Percentiles rank a stretch among this genome's conserved stretches.
Conservation (phyloP, 2,888 invertebrate genomes). For the Tyria jacobaeae region DNA sequence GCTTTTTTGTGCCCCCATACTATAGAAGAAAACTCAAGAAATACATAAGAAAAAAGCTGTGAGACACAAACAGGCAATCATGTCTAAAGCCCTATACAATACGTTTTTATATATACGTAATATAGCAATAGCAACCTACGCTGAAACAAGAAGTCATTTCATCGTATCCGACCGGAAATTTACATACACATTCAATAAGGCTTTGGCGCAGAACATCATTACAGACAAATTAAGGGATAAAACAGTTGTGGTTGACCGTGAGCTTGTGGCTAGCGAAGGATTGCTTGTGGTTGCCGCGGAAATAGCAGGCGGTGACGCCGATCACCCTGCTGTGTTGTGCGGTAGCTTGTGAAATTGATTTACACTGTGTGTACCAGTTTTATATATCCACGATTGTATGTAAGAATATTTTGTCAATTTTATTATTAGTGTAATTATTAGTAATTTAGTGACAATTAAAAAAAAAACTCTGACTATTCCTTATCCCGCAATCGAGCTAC, state of each 20-base stretch:
- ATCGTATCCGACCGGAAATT: slow-evolving; percentile 22
- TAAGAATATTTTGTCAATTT: no score
- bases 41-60: no score
- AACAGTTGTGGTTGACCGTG: slow-evolving; percentile 48
- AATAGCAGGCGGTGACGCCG: slow-evolving; percentile 43
- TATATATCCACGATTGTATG: neutral
- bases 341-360: slow-evolving; percentile 29
- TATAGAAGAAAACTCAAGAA: no score
- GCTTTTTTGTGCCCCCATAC: no score
- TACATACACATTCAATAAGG: slow-evolving; percentile 34
- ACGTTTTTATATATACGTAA: no score
- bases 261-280: slow-evolving; percentile 47
- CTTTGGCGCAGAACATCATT: slow-evolving; percentile 36
- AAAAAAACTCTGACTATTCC: no score
- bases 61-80: no score
- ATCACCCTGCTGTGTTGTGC: slow-evolving; percentile 34
- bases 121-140: slow-evolving; percentile 4
- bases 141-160: slow-evolving; percentile 20
- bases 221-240: slow-evolving; percentile 49
- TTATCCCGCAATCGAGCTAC: no score
- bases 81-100: no score
- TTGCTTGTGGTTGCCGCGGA: slow-evolving; percentile 46
- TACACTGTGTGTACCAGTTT: neutral
- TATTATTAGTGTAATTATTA: no score
- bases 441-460: no score